These are phyloP conservation scores for Barnardius zonarius DNA, from an alignment of 2,113 vertebrate genomes.

Conservation along the genomic window DNA sequence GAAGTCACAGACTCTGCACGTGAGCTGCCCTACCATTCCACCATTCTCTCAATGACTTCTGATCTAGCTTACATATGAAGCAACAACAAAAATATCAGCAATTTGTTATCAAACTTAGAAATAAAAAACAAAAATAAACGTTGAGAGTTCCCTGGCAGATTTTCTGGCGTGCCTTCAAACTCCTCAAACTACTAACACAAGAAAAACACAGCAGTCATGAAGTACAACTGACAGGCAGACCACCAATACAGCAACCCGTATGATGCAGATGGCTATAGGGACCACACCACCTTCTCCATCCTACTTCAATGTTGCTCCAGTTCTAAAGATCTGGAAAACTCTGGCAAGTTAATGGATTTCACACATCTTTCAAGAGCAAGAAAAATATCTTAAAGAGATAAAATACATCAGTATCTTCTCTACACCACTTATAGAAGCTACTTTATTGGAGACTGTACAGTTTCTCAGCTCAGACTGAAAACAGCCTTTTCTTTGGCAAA, in stretches of 20 bases:
- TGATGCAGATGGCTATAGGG: rapidly evolving
- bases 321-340: background rate
- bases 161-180: background rate
- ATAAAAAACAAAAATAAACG: background rate
- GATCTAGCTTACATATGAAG: background rate
- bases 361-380: background rate
- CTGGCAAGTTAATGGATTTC: background rate
- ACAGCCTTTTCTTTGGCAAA: background rate
- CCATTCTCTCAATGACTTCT: background rate
- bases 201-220: background rate
- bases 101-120: background rate
- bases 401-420: background rate
- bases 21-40: background rate
- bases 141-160: background rate
- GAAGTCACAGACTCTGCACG: background rate
- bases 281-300: background rate
- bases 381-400: background rate
- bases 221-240: background rate
- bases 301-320: rapidly evolving
- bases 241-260: rapidly evolving
- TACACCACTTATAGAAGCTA: background rate
- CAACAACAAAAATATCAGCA: background rate
- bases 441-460: background rate
- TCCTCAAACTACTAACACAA: background rate
- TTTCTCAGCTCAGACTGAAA: background rate